These are phyloP conservation scores for Galago senegalensis DNA, from an alignment of 2,797 vertebrate species.

Conservation along the genomic window DNA sequence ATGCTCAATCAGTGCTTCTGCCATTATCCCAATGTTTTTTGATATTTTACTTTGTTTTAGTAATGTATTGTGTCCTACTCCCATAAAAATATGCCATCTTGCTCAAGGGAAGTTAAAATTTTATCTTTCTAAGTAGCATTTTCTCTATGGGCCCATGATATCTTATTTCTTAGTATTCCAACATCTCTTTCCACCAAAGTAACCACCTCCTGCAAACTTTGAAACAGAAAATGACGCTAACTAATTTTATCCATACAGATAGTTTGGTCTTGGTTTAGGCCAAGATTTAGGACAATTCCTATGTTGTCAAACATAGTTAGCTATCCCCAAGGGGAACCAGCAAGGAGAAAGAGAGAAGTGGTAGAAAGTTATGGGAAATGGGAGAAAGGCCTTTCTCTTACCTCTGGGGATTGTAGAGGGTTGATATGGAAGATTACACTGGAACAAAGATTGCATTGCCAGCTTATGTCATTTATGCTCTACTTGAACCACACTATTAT, in stretches of 20 bases:
- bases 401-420: constrained; percentile 63
- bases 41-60: not conserved
- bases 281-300: constrained; percentile 50
- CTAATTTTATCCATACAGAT: constrained; percentile 21
- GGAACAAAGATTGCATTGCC: constrained; percentile 83
- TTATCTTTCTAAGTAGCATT: not conserved
- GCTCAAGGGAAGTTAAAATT: not conserved
- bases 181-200: not conserved
- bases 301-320: constrained; percentile 77
- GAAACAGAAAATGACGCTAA: constrained; percentile 47
- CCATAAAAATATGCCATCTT: not conserved
- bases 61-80: not conserved
- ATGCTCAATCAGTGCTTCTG: not conserved
- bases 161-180: not conserved
- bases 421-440: constrained; percentile 80
- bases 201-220: constrained; percentile 14
- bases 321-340: constrained; percentile 13
- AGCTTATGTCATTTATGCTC: constrained; percentile 72
- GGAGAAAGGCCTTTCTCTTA: constrained; percentile 73
- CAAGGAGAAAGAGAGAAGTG: not conserved
- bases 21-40: not conserved
- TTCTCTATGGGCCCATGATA: not conserved
- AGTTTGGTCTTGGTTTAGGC: not conserved
- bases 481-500: constrained; percentile 80
- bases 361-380: constrained; percentile 72